Conservation (phyloP, 2,888 invertebrate species). For the Leucophora obtusa region DNA sequence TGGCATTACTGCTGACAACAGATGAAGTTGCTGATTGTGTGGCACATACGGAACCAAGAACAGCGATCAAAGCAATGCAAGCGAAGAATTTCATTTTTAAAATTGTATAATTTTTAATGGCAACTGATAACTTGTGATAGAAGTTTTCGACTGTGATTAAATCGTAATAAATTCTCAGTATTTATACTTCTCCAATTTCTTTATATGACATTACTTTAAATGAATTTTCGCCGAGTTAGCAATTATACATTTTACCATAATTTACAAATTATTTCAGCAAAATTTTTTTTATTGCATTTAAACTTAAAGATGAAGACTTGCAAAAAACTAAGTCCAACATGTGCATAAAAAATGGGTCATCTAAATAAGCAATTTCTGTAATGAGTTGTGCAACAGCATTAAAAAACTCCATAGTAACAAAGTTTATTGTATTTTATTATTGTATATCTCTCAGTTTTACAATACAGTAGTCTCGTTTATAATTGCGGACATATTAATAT, state of each 20-base stretch:
- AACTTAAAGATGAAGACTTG: not conserved
- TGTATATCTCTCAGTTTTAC: too few relatives aligned
- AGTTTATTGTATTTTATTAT: too few relatives aligned
- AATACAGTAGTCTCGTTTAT: too few relatives aligned
- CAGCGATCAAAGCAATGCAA: constrained; percentile 1
- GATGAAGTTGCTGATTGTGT: not conserved
- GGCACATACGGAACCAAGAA: not conserved
- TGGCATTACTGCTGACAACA: not conserved
- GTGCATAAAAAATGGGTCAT: not conserved
- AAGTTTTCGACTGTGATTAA: constrained; percentile 5
- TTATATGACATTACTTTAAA: not conserved
- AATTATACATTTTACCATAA: not conserved
- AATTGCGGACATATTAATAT: too few relatives aligned
- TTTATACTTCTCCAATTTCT: constrained; percentile 1
- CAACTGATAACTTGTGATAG: not conserved
- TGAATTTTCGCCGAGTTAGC: not conserved
- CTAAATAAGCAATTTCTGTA: not conserved
- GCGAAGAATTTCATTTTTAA: constrained; percentile 17
- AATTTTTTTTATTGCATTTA: not conserved
- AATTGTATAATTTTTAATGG: not conserved
- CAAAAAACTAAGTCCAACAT: not conserved
- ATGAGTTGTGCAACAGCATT: too few relatives aligned
- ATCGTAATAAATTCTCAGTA: not conserved
- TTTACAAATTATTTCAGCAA: not conserved
- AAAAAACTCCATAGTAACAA: too few relatives aligned